These are phyloP conservation scores for Polydesmus complanatus DNA, from an alignment of 2,888 invertebrate genomes.

Conservation along the genomic window DNA sequence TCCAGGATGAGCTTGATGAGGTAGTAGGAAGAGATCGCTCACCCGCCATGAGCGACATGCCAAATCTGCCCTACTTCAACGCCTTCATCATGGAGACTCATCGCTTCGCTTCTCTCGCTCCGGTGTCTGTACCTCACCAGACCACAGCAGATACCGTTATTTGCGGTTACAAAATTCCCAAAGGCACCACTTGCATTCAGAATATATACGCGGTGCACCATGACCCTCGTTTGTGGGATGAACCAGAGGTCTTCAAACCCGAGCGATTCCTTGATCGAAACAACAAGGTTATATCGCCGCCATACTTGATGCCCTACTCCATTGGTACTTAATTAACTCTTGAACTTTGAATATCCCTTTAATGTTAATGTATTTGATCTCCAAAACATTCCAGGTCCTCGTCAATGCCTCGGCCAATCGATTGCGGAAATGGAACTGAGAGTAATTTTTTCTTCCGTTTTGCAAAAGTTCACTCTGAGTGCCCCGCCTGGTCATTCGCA, in stretches of 20 bases:
- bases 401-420: background rate
- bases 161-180: background rate
- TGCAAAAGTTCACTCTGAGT: background rate
- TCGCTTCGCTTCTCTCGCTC: background rate
- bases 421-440: background rate
- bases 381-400: background rate
- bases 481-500: background rate
- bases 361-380: background rate
- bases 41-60: background rate
- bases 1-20: background rate
- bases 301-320: background rate
- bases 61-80: background rate
- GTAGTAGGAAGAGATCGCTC: background rate
- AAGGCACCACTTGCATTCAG: background rate
- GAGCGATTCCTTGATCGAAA: background rate
- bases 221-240: background rate
- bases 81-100: background rate
- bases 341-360: background rate
- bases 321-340: background rate
- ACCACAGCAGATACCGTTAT: background rate
- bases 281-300: background rate
- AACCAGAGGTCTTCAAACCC: background rate
- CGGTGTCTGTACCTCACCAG: background rate
- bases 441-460: background rate
- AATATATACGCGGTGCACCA: background rate